phyloP scores from a whole-genome alignment of 2,888 invertebrate genomes.

The Liopterus haemorrhoidalis region DNA sequence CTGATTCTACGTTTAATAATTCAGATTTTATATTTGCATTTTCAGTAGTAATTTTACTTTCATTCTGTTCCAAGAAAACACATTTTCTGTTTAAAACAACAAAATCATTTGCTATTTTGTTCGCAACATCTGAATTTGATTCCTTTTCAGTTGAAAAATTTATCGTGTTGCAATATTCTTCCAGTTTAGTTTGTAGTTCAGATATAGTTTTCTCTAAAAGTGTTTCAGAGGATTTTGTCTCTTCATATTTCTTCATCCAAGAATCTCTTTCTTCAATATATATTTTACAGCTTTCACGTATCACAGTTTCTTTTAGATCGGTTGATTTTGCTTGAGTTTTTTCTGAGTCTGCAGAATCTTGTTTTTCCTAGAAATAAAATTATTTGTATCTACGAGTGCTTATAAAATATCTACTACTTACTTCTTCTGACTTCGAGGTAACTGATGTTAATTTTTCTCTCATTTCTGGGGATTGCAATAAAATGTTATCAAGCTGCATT shows the following conservation, averaged over 20 bases:
- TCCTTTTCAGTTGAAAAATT: constrained; percentile 32
- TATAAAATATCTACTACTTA: no score
- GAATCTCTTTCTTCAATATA: constrained; percentile 43
- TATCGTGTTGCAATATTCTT: constrained; percentile 47
- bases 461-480: no score
- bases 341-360: no score
- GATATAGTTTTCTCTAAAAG: constrained; percentile 48
- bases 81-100: constrained; percentile 39
- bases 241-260: constrained; percentile 28
- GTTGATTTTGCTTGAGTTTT: constrained; percentile 6
- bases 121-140: constrained; percentile 1
- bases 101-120: constrained; percentile 27
- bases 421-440: no score
- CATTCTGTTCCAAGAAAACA: constrained; percentile 38
- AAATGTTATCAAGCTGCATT: constrained; percentile 11
- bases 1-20: constrained; percentile 35
- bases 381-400: no score
- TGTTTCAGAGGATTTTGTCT: constrained; percentile 42
- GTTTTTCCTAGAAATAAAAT: no score
- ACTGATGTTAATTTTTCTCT: constrained; percentile 13
- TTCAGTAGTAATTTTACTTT: constrained; percentile 32
- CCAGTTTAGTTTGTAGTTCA: constrained; percentile 45
- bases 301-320: no score
- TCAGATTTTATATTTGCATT: constrained; percentile 44
- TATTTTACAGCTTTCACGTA: no score